phyloP scores from a whole-genome alignment of 2,113 vertebrate species.

The Irena cyanogastra region DNA sequence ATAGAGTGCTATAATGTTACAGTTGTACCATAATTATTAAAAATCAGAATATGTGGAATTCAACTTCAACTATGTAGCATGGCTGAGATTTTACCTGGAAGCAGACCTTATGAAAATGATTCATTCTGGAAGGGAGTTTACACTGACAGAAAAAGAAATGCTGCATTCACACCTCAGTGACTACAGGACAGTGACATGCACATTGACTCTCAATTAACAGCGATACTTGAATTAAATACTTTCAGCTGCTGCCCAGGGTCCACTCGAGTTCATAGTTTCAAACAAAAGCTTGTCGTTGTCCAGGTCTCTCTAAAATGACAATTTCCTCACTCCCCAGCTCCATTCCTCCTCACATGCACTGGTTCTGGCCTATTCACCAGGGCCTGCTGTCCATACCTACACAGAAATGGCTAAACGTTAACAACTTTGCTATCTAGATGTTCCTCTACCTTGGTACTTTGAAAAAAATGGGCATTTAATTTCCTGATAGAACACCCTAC shows the following conservation, averaged over 20 bases:
- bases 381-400: neutral
- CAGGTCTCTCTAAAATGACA: neutral
- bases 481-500: neutral
- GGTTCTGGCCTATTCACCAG: neutral
- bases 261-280: neutral
- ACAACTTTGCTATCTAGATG: neutral
- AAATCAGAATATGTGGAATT: neutral
- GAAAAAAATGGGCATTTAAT: neutral
- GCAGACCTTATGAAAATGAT: neutral
- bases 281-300: neutral
- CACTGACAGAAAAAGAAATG: neutral
- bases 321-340: neutral
- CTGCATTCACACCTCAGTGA: neutral
- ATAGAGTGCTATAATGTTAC: neutral
- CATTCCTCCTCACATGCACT: fast-evolving
- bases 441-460: neutral
- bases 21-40: neutral
- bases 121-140: neutral
- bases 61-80: neutral
- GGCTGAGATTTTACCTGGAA: neutral
- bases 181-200: fast-evolving
- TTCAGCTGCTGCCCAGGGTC: neutral
- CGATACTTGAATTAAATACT: neutral
- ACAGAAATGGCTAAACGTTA: fast-evolving
- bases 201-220: neutral